Base-by-base conservation (phyloP, 1,140 invertebrate species). In the Oryctes rhinoceros region DNA sequence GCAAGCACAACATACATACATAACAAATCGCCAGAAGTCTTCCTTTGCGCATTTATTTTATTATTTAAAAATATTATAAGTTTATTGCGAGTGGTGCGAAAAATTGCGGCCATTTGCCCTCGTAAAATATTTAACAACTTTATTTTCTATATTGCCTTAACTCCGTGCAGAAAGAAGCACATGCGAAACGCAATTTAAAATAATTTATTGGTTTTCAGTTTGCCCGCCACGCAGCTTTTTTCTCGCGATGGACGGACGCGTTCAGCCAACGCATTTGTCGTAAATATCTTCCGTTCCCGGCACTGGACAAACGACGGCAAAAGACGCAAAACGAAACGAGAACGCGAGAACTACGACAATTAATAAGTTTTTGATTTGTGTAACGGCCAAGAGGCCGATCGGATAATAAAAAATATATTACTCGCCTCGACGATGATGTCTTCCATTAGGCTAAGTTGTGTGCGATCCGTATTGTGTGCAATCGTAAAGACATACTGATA, bases 81-180 rank as follows among this genome's bases (percentile, higher is more conserved):
- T 71, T 71, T 71, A 71, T 71, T 71, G 65, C 24, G 65, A 37
- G 9, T 37, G 4, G 65, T 35, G 65, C 35, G 24, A 24, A 71
- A 71, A 71, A 71, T 71, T 18, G 65, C 65, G 65, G 7, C 65
- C 24, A 71, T 35, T 37, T 71, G 65, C 65, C 24, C 24, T 71
- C 65, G 65, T 71, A 71, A 71, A 71, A 71, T 71, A 71, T 71
- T 71, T 71, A 71, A 71, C 65, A 71, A 71, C 65, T 71, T 71
- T 71, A 71, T 71, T 35, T 71, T 30, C 18, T 71, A 71, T 24
- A 35, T 71, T 10, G 65, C 13, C 65, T 71, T 15, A 71, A 10
- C 30, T 71, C 20, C 13, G 9, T 4, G 65, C 24, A 24, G 24
- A 71, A 15, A 24, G 24, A 15, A 71, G 65, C 24, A 71, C 35